Conservation (phyloP, 2,797 vertebrate genomes). For the Megaceryle alcyon region DNA sequence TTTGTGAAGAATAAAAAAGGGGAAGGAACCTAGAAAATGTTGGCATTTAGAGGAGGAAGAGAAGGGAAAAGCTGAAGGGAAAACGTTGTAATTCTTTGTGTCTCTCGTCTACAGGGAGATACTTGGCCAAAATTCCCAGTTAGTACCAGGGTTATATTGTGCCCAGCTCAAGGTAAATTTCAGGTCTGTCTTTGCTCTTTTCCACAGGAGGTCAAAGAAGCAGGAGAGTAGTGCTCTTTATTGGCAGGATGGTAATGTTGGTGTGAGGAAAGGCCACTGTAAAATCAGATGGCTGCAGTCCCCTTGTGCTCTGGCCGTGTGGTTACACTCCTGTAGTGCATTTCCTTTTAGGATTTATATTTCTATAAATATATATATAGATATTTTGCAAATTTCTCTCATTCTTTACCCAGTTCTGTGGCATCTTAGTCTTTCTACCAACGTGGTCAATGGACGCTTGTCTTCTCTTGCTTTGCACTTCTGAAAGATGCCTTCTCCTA, state of each 20-base stretch:
- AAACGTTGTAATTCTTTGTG: neutral
- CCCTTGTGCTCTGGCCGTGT: neutral
- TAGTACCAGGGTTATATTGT: neutral
- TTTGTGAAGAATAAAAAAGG: slow-evolving; percentile 40
- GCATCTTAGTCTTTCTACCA: neutral
- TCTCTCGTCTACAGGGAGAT: neutral
- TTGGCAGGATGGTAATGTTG: neutral
- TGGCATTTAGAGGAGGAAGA: slow-evolving; percentile 38
- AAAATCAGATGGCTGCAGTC: neutral
- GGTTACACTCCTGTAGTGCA: neutral
- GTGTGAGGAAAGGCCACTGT: neutral
- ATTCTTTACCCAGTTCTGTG: neutral
- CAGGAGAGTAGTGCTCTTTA: neutral
- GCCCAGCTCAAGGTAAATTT: neutral
- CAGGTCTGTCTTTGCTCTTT: neutral
- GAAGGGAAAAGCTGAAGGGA: neutral
- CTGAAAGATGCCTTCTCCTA: neutral
- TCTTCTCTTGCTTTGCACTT: neutral
- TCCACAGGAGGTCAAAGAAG: neutral
- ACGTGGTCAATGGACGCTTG: neutral
- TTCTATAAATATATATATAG: no score
- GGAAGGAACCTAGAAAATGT: slow-evolving; percentile 32
- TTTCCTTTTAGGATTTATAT: no score
- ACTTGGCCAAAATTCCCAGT: neutral
- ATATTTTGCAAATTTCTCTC: neutral